phyloP scores from a whole-genome alignment of 2,113 vertebrate species.

The Cyrtonyx montezumae region DNA sequence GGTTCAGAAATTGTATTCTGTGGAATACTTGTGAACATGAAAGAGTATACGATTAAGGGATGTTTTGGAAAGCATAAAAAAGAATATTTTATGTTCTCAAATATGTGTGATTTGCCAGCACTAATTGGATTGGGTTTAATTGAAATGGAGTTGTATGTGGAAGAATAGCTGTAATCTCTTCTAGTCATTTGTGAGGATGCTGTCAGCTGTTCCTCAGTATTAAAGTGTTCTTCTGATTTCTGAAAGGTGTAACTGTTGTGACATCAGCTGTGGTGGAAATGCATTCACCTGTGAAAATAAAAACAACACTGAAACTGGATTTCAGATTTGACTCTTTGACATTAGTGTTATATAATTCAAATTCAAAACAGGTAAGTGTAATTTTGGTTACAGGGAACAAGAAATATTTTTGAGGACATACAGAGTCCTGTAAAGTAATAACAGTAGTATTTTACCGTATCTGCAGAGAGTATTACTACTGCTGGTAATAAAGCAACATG shows the following conservation, averaged over 20 bases:
- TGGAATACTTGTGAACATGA: neutral
- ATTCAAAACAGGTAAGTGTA: slow-evolving; percentile 79
- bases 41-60: accelerated
- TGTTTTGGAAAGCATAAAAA: neutral
- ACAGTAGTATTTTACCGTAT: neutral
- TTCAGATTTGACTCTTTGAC: slow-evolving; percentile 94
- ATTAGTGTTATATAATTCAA: slow-evolving; percentile 85
- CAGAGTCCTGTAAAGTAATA: neutral
- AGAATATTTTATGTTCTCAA: neutral
- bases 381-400: neutral
- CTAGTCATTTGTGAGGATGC: neutral
- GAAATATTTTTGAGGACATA: neutral
- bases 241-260: slow-evolving; percentile 87
- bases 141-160: neutral
- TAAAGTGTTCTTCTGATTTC: slow-evolving; percentile 20
- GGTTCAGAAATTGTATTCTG: neutral
- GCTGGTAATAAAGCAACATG: neutral
- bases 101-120: neutral
- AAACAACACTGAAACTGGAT: slow-evolving; percentile 87
- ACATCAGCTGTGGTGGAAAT: slow-evolving; percentile 93
- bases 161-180: neutral
- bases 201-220: neutral
- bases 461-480: neutral
- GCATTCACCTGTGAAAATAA: slow-evolving; percentile 81
- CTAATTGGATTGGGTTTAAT: neutral